phyloP scores from a whole-genome alignment of 2,797 vertebrate species.

The Coregonus sp. region DNA sequence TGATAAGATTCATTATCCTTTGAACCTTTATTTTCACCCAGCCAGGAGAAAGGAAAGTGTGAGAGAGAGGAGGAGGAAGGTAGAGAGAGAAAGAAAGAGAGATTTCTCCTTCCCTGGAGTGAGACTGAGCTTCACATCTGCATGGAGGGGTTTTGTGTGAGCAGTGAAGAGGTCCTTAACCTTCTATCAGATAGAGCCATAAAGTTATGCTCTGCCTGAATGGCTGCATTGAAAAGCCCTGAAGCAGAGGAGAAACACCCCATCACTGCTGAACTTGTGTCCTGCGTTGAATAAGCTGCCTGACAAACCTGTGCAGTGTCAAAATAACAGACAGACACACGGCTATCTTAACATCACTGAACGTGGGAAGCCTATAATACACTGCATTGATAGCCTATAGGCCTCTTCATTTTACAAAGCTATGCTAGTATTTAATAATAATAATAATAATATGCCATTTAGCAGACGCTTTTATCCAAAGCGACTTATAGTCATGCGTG shows the following conservation, averaged over 20 bases:
- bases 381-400: background rate
- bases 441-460: too few relatives aligned
- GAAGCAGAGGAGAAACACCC: constrained; percentile 62
- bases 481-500: too few relatives aligned
- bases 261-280: background rate
- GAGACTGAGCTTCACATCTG: constrained; percentile 71
- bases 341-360: background rate
- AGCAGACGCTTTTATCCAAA: too few relatives aligned
- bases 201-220: constrained; percentile 79
- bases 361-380: background rate
- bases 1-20: constrained; percentile 79
- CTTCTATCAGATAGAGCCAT: constrained; percentile 82
- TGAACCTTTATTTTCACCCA: constrained; percentile 75
- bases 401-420: background rate
- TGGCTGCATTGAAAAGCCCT: constrained; percentile 80
- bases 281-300: background rate
- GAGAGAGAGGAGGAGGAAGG: constrained; percentile 62
- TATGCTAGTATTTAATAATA: too few relatives aligned
- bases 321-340: background rate
- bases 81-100: constrained; percentile 61
- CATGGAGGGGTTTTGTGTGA: constrained; percentile 75
- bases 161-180: constrained; percentile 82
- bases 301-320: background rate
- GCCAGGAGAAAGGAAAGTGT: constrained; percentile 71
- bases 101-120: constrained; percentile 78